Conservation (phyloP, 2,888 invertebrate species). For the Dynastes tityus region DNA sequence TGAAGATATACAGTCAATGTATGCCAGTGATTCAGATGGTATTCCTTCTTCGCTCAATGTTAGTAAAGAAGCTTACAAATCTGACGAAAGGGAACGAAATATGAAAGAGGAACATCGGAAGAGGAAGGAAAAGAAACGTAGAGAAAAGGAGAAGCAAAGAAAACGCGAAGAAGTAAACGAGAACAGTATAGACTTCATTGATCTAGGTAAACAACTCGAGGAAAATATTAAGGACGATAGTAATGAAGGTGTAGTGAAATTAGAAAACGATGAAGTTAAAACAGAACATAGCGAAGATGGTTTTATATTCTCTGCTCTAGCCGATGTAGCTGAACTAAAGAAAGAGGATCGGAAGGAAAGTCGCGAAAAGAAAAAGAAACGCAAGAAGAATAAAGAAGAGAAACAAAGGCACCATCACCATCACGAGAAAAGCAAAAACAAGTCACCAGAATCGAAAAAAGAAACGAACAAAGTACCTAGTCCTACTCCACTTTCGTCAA, state of each 20-base stretch:
- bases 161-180: slow-evolving; percentile 77
- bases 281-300: slow-evolving; percentile 70
- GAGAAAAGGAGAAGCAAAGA: slow-evolving; percentile 74
- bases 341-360: slow-evolving; percentile 74
- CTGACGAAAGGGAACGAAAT: slow-evolving; percentile 61
- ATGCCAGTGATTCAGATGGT: slow-evolving; percentile 73
- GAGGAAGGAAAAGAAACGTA: slow-evolving; percentile 77
- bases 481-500: slow-evolving; percentile 15
- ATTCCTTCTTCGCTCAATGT: slow-evolving; percentile 51
- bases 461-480: slow-evolving; percentile 54
- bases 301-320: slow-evolving; percentile 76
- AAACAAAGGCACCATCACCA: slow-evolving; percentile 77
- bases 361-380: slow-evolving; percentile 88
- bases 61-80: slow-evolving; percentile 58
- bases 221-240: slow-evolving; percentile 84
- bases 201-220: slow-evolving; percentile 87
- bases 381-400: slow-evolving; percentile 87
- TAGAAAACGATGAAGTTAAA: slow-evolving; percentile 41
- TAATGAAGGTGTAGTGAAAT: slow-evolving; percentile 68
- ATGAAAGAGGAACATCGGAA: slow-evolving; percentile 74
- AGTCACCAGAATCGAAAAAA: slow-evolving; percentile 64
- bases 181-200: slow-evolving; percentile 86
- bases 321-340: slow-evolving; percentile 68
- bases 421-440: slow-evolving; percentile 72
- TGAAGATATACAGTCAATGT: slow-evolving; percentile 59